Conservation (phyloP, 2,797 vertebrate genomes). For the Chelidonichthys spinosus region DNA sequence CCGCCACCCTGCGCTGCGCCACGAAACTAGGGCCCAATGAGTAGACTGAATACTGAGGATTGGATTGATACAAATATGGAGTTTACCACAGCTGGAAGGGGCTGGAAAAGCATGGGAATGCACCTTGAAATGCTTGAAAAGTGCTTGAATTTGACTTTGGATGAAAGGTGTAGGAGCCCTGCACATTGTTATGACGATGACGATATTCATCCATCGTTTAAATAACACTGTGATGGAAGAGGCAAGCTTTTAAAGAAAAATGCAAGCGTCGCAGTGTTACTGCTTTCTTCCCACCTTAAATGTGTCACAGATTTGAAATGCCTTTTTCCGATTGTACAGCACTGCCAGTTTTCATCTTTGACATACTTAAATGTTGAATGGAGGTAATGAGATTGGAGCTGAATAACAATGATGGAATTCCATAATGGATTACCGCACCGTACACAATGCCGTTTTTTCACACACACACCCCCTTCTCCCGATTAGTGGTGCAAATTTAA, state of each 20-base stretch:
- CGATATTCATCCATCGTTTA: constrained; percentile 76
- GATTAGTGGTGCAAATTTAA: constrained; percentile 81
- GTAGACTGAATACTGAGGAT: no score
- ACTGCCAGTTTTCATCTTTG: constrained; percentile 61
- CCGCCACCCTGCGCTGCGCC: no score
- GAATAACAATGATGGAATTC: constrained; percentile 77
- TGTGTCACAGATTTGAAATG: constrained; percentile 53
- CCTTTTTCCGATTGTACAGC: constrained; percentile 46
- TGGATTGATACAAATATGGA: no score
- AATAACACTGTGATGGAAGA: constrained; percentile 56
- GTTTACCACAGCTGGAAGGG: no score
- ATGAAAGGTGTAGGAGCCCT: no score
- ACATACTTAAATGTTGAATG: constrained; percentile 70
- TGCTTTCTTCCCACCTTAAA: neutral
- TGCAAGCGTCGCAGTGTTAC: constrained; percentile 60
- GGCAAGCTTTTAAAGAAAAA: constrained; percentile 62
- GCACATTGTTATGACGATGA: constrained; percentile 76
- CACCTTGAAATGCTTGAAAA: no score
- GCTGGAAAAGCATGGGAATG: no score
- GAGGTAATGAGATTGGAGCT: constrained; percentile 79
- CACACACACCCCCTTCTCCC: constrained; percentile 44
- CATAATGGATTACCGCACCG: constrained; percentile 72
- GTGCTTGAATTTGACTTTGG: no score
- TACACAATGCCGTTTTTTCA: constrained; percentile 74
- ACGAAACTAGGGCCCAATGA: no score